These are phyloP conservation scores for Standfussiana lucernea DNA, from an alignment of 2,888 invertebrate genomes.

Conservation along the genomic window DNA sequence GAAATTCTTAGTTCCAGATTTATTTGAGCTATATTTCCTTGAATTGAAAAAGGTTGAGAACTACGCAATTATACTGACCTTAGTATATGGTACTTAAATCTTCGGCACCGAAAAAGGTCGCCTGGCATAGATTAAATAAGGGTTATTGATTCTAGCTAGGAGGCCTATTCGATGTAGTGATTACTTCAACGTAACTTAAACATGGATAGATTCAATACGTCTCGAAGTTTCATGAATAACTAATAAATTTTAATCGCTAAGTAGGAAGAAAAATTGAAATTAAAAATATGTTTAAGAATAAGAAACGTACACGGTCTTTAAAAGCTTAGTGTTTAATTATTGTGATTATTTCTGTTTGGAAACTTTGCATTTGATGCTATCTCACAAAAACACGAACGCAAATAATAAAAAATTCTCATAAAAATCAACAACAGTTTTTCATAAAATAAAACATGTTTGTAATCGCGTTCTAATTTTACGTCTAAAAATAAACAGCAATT, in stretches of 20 bases:
- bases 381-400: background rate
- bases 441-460: constrained; percentile 8
- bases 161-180: background rate
- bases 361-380: background rate
- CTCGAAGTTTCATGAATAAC: background rate
- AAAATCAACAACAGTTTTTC: constrained; percentile 14
- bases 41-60: constrained; percentile 25
- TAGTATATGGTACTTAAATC: constrained; percentile 23
- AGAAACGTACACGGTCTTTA: background rate
- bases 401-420: background rate
- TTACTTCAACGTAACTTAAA: background rate
- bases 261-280: background rate
- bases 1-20: constrained; percentile 14
- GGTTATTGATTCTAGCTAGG: constrained; percentile 1
- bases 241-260: background rate
- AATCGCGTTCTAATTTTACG: constrained; percentile 27
- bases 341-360: background rate
- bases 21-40: constrained; percentile 26
- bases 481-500: constrained; percentile 32
- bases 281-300: background rate
- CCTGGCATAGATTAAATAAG: constrained; percentile 19
- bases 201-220: background rate
- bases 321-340: background rate
- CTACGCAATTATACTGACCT: constrained; percentile 8
- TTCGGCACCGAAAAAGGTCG: constrained; percentile 10